A percentile compares a stretch with the other conserved stretches of the same genome.
Conservation (phyloP, 2,888 invertebrate species). For the Limnephilus auricula region DNA sequence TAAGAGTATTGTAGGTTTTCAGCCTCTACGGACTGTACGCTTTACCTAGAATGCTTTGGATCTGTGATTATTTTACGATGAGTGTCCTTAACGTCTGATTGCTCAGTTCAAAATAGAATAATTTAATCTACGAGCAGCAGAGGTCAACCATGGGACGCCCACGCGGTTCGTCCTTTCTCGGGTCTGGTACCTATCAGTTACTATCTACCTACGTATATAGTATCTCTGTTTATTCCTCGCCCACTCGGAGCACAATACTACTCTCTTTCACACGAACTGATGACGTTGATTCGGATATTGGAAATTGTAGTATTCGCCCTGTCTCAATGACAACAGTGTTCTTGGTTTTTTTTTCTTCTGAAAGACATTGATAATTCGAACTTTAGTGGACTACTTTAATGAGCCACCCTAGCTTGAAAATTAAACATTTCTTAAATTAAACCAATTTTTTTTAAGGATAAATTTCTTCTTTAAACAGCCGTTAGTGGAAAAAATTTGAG, state of each 20-base stretch:
- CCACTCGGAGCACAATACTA: not conserved
- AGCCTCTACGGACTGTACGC: not conserved
- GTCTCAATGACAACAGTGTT: not conserved
- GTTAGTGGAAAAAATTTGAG: too few species aligned
- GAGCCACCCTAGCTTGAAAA: too few species aligned
- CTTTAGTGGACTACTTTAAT: too few species aligned
- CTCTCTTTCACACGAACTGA: not conserved
- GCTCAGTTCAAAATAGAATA: not conserved
- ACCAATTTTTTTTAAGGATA: too few species aligned
- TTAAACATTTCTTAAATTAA: too few species aligned
- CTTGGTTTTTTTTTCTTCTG: not conserved
- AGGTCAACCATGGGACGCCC: not conserved
- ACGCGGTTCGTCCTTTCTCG: not conserved
- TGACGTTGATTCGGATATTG: not conserved
- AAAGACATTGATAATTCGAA: not conserved
- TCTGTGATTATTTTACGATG: not conserved
- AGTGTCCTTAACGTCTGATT: not conserved
- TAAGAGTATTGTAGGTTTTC: too few species aligned
- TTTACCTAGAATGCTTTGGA: too few species aligned
- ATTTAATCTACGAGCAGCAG: not conserved
- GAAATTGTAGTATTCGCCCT: not conserved
- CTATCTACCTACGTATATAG: not conserved
- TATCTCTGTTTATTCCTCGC: not conserved
- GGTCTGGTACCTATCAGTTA: not conserved
- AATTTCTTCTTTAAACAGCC: too few species aligned